These are phyloP conservation scores for Tenebrio molitor DNA, from an alignment of 1,140 invertebrate genomes.

Conservation along the genomic window DNA sequence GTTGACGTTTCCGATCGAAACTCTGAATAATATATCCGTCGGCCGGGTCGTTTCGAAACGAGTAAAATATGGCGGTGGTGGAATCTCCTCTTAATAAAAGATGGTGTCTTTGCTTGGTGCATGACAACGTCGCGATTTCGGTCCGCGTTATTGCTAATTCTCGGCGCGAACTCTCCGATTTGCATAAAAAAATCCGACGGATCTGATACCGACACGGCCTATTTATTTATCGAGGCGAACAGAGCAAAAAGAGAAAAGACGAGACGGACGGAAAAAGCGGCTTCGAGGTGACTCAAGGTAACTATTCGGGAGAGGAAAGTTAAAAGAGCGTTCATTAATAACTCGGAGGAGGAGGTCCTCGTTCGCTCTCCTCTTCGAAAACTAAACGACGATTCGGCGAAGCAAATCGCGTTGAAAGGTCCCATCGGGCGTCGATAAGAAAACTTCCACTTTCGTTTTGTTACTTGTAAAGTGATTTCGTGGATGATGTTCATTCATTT, in stretches of 20 bases:
- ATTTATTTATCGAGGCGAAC: slow-evolving; percentile 17
- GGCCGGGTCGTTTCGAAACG: background rate
- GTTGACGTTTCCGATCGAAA: slow-evolving; percentile 2
- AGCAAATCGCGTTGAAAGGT: slow-evolving; percentile 38
- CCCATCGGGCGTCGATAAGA: slow-evolving; percentile 39
- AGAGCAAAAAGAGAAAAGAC: too few species aligned
- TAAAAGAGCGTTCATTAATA: slow-evolving; percentile 13
- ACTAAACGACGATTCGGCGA: slow-evolving; percentile 29
- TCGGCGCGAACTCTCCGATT: background rate
- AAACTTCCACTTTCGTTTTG: slow-evolving; percentile 52
- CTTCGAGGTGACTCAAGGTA: slow-evolving; percentile 1
- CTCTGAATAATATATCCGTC: slow-evolving; percentile 17
- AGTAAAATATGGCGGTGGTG: slow-evolving; percentile 9
- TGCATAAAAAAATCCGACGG: background rate
- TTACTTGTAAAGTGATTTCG: slow-evolving; percentile 51
- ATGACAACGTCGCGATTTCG: background rate
- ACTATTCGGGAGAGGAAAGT: background rate
- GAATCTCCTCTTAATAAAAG: slow-evolving; percentile 6
- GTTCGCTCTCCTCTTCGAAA: slow-evolving; percentile 6
- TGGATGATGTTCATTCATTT: slow-evolving; percentile 50
- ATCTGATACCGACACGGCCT: background rate
- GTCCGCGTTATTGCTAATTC: background rate
- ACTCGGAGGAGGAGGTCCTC: slow-evolving; percentile 5
- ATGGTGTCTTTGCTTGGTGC: background rate
- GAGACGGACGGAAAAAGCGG: too few species aligned